Conservation (phyloP, 2,888 invertebrate species). For the Hydrotaea cyrtoneurina region DNA sequence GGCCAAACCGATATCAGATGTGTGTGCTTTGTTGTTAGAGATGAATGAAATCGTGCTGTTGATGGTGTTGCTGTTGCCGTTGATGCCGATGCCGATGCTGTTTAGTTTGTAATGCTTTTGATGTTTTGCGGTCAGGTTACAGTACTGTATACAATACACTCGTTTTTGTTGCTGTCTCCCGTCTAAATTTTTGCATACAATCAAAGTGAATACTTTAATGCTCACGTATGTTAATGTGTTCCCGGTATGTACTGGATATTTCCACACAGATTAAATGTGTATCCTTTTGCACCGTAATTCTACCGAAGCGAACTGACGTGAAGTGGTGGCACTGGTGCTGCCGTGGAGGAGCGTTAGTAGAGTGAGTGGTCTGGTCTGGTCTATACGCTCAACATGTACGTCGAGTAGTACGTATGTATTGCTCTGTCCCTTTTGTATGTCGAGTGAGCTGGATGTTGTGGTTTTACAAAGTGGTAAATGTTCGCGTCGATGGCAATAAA, state of each 20-base stretch:
- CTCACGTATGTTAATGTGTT: slow-evolving; percentile 62
- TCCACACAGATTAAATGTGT: slow-evolving; percentile 20
- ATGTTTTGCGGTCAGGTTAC: slow-evolving; percentile 66
- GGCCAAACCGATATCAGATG: slow-evolving; percentile 43
- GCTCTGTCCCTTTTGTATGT: slow-evolving; percentile 24
- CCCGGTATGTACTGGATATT: slow-evolving; percentile 60
- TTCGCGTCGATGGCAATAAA: slow-evolving; percentile 66
- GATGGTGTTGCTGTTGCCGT: slow-evolving; percentile 42
- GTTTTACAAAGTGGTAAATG: slow-evolving; percentile 66
- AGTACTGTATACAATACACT: slow-evolving; percentile 47
- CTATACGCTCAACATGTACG: slow-evolving; percentile 55
- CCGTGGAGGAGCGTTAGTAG: slow-evolving; percentile 45
- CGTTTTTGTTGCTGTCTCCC: slow-evolving; percentile 1
- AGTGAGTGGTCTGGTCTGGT: slow-evolving; percentile 26
- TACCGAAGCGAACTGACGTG: slow-evolving; percentile 1
- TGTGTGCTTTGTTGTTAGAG: slow-evolving; percentile 22
- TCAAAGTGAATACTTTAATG: slow-evolving; percentile 60
- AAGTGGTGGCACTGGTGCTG: slow-evolving; percentile 18
- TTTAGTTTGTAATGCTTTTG: slow-evolving; percentile 65
- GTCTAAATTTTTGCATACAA: slow-evolving; percentile 28
- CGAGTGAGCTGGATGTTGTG: slow-evolving; percentile 60
- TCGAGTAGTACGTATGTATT: background rate
- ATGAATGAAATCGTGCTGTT: slow-evolving; percentile 36
- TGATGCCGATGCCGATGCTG: slow-evolving; percentile 51
- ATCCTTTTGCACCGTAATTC: slow-evolving; percentile 5